A percentile compares a stretch with the other conserved stretches of the same genome.
phyloP scores from a whole-genome alignment of 2,797 vertebrate species.

The Silurus lanzhouensis region DNA sequence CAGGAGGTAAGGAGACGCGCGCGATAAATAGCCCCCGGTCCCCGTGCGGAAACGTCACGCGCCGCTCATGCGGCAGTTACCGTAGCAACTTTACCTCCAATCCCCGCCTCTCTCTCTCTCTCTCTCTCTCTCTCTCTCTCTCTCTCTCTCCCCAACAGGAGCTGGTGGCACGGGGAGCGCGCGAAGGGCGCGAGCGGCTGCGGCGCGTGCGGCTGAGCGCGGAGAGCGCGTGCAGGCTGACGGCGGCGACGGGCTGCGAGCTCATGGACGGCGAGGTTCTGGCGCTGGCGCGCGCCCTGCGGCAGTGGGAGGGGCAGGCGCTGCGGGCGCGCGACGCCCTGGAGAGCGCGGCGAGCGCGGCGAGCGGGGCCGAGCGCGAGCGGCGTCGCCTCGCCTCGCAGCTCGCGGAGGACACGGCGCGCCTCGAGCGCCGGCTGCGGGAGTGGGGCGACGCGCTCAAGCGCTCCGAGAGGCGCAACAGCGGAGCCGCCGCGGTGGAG shows the following conservation, averaged over 20 bases:
- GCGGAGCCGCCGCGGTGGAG: slow-evolving; percentile 82
- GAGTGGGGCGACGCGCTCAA: slow-evolving; percentile 80
- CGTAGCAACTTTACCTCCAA: slow-evolving; percentile 76
- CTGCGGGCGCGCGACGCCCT: slow-evolving; percentile 78
- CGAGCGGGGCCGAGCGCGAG: slow-evolving; percentile 85
- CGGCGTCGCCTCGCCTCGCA: slow-evolving; percentile 74
- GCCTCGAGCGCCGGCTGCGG: slow-evolving; percentile 76
- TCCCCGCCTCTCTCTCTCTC: slow-evolving; percentile 20
- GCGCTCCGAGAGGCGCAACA: slow-evolving; percentile 80
- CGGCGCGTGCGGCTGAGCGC: slow-evolving; percentile 81
- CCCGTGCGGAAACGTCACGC: slow-evolving; percentile 67
- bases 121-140: slow-evolving; percentile 49
- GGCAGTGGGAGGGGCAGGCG: slow-evolving; percentile 89
- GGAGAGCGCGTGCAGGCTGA: slow-evolving; percentile 75
- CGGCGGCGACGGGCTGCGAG: slow-evolving; percentile 83
- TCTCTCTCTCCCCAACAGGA: slow-evolving; percentile 75
- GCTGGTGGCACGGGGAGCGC: slow-evolving; percentile 87
- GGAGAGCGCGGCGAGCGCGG: slow-evolving; percentile 79
- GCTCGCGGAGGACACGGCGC: slow-evolving; percentile 81
- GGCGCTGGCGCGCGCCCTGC: slow-evolving; percentile 87
- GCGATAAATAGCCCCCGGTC: slow-evolving; percentile 22
- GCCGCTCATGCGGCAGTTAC: slow-evolving; percentile 63
- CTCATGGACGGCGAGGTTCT: slow-evolving; percentile 86
- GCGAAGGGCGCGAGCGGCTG: slow-evolving; percentile 83
- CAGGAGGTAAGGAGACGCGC: slow-evolving; percentile 33